Percentiles rank a stretch among this genome's conserved stretches.
Conservation (phyloP, 2,797 vertebrate genomes). For the Nasua narica region DNA sequence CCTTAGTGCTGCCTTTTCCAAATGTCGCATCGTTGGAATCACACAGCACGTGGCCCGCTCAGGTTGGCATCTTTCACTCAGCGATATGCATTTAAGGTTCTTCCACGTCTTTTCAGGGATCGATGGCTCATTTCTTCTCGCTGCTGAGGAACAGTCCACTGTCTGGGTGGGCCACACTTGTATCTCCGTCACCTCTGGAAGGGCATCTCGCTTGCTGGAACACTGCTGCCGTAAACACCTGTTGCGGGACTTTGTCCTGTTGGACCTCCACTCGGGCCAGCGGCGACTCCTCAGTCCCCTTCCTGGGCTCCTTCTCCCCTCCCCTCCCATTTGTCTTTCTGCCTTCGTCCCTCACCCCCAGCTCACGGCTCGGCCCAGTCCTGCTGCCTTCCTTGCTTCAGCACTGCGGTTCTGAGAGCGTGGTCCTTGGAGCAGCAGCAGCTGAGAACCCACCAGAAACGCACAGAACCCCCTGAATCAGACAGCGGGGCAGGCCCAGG, state of each 20-base stretch:
- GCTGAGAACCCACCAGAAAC: background rate
- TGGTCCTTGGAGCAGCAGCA: too few species aligned
- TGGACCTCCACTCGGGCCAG: background rate
- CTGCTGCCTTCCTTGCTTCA: background rate
- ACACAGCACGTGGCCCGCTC: accelerated
- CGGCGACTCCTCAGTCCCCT: accelerated
- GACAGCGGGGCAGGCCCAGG: too few species aligned
- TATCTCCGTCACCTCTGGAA: accelerated
- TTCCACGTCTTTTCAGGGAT: background rate
- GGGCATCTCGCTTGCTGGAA: background rate
- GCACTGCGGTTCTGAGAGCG: background rate
- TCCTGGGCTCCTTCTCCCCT: background rate
- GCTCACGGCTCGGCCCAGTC: background rate
- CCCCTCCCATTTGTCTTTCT: background rate
- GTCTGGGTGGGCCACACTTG: background rate
- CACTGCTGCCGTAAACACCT: accelerated
- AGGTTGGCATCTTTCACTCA: accelerated
- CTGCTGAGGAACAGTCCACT: background rate
- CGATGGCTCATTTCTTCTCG: background rate
- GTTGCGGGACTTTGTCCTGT: accelerated
- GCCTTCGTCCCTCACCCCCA: background rate
- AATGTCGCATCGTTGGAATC: accelerated
- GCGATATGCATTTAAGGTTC: background rate
- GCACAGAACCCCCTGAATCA: background rate
- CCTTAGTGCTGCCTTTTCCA: background rate